Percentiles rank a stretch among this genome's conserved stretches.
Evolutionary conservation across 2,797 vertebrate genomes (phyloP).

Genomic region (Cygnus olor): DNA sequence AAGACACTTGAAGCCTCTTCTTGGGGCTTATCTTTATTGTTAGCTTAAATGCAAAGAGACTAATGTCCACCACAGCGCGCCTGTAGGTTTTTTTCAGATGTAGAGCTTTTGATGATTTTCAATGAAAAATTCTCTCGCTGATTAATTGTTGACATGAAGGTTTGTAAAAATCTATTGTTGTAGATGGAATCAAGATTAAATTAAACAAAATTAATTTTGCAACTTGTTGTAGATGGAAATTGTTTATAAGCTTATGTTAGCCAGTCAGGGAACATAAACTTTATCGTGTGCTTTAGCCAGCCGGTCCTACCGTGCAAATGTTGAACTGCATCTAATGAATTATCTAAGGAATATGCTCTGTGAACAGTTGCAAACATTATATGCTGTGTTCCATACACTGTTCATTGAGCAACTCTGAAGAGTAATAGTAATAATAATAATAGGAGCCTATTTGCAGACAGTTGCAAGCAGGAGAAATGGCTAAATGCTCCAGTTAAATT

Average conservation of each 20-base stretch:
- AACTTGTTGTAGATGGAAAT: neutral
- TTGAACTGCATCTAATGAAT: slow-evolving; percentile 16
- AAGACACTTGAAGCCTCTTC: slow-evolving; percentile 33
- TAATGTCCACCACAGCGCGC: neutral
- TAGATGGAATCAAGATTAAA: neutral
- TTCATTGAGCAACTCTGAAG: slow-evolving; percentile 45
- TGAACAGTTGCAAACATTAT: slow-evolving; percentile 26
- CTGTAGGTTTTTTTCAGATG: neutral
- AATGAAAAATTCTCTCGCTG: neutral
- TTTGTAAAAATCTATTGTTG: slow-evolving; percentile 11
- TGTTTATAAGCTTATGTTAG: slow-evolving; percentile 37
- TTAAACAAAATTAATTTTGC: slow-evolving; percentile 30
- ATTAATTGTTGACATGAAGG: neutral
- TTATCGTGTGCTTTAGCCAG: slow-evolving; percentile 7
- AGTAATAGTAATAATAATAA: slow-evolving; percentile 54
- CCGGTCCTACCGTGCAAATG: neutral
- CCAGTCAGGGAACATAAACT: slow-evolving; percentile 47
- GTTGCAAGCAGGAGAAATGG: slow-evolving; percentile 53
- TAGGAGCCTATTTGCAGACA: slow-evolving; percentile 52
- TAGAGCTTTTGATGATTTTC: slow-evolving; percentile 5
- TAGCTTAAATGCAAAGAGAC: slow-evolving; percentile 22
- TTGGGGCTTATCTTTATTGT: slow-evolving; percentile 32
- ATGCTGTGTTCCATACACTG: neutral
- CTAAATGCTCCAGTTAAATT: slow-evolving; percentile 64
- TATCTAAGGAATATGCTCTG: slow-evolving; percentile 16